Conservation (phyloP, 2,888 invertebrate species). For the Drosophila formosana region DNA sequence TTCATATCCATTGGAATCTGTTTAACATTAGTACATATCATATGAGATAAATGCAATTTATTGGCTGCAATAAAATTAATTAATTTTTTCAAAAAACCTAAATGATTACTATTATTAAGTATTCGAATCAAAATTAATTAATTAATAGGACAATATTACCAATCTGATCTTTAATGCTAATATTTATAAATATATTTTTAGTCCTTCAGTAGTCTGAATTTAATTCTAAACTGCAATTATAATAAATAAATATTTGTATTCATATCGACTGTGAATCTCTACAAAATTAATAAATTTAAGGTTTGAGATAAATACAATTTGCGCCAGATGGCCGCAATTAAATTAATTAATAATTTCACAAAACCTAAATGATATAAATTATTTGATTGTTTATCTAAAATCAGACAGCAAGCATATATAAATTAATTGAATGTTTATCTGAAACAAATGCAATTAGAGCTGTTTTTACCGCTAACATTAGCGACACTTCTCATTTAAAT, state of each 20-base stretch:
- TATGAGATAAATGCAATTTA: neutral
- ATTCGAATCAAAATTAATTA: too few species aligned
- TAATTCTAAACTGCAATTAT: too few species aligned
- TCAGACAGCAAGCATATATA: neutral
- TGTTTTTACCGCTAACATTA: conserved; percentile 36
- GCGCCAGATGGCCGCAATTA: neutral
- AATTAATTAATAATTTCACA: conserved; percentile 2
- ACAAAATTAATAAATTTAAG: neutral
- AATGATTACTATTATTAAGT: neutral
- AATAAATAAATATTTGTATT: too few species aligned
- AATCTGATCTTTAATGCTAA: too few species aligned
- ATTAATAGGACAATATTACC: neutral
- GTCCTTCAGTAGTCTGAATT: too few species aligned
- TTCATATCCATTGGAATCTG: too few species aligned
- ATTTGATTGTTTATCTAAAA: conserved; percentile 19
- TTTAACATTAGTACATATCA: neutral
- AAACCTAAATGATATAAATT: neutral
- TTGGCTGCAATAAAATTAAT: neutral
- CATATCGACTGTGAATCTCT: too few species aligned
- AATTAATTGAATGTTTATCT: conserved; percentile 19
- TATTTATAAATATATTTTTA: neutral
- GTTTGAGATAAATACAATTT: neutral
- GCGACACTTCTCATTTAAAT: conserved; percentile 43
- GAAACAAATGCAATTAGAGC: conserved; percentile 44
- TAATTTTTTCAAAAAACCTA: neutral